Evolutionary conservation across 2,888 invertebrate genomes (phyloP).

Genomic region (Acrobasis suavella): DNA sequence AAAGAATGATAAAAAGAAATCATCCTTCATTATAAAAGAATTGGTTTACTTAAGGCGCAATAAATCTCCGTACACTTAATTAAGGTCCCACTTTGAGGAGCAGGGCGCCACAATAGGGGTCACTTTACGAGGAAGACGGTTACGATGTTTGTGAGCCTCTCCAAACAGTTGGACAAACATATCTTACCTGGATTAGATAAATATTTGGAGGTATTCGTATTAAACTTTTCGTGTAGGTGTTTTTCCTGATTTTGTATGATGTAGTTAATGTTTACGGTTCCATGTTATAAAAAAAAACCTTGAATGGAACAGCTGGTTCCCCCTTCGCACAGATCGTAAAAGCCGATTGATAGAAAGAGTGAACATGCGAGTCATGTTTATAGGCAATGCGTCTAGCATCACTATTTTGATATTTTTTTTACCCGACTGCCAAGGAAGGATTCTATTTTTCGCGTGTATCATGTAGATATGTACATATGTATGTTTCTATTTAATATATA

Average conservation of each 20-base stretch:
- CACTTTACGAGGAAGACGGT: slow-evolving; percentile 31
- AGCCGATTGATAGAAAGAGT: too few species aligned
- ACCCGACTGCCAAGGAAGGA: too few species aligned
- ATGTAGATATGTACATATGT: too few species aligned
- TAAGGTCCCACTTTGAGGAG: slow-evolving; percentile 25
- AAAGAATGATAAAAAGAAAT: too few species aligned
- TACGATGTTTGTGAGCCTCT: slow-evolving; percentile 35
- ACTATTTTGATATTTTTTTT: too few species aligned
- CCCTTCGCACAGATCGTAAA: too few species aligned
- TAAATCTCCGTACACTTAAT: slow-evolving; percentile 33
- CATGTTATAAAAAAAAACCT: too few species aligned
- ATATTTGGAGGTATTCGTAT: slow-evolving; percentile 50
- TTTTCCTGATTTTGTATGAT: not conserved
- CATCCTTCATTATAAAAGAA: slow-evolving; percentile 9
- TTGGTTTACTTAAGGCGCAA: slow-evolving; percentile 30
- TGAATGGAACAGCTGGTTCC: too few species aligned
- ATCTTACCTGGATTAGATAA: slow-evolving; percentile 33
- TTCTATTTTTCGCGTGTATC: too few species aligned
- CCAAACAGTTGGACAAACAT: slow-evolving; percentile 30
- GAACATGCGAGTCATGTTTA: too few species aligned
- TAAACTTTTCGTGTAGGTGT: slow-evolving; percentile 5
- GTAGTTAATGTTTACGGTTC: not conserved
- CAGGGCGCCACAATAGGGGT: slow-evolving; percentile 27
- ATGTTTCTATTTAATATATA: too few species aligned
- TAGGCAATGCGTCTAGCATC: too few species aligned